phyloP scores from a whole-genome alignment of 2,888 invertebrate genomes.

The Rutpela maculata region DNA sequence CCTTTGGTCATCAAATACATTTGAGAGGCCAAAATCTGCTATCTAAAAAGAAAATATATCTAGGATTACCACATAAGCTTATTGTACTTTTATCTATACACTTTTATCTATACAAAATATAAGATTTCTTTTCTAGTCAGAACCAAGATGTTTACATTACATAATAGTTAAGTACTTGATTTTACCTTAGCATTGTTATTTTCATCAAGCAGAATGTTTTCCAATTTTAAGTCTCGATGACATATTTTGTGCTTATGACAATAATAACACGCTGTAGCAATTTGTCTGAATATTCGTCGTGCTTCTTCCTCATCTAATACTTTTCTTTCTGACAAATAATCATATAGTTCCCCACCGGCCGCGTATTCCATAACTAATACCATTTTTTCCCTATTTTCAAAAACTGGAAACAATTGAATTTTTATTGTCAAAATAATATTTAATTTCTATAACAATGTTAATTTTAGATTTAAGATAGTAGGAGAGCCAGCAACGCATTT shows the following conservation, averaged over 20 bases:
- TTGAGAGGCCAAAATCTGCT: constrained; percentile 98
- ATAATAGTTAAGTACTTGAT: too few relatives aligned
- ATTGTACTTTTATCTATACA: too few relatives aligned
- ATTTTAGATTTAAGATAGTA: too few relatives aligned
- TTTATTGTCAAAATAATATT: neutral
- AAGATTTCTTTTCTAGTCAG: too few relatives aligned
- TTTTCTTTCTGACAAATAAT: constrained; percentile 94
- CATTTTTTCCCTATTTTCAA: constrained; percentile 99
- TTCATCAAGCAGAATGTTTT: constrained; percentile 95
- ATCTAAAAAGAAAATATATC: constrained; percentile 79
- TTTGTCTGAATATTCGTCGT: constrained; percentile 95
- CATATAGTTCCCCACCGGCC: constrained; percentile 98
- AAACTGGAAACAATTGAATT: constrained; percentile 80
- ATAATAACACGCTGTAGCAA: constrained; percentile 97
- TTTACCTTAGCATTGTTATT: constrained; percentile 94
- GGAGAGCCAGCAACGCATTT: too few relatives aligned
- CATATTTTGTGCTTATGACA: constrained; percentile 99
- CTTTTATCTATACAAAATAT: too few relatives aligned
- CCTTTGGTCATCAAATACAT: constrained; percentile 93
- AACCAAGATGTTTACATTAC: too few relatives aligned
- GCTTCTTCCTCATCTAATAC: constrained; percentile 95
- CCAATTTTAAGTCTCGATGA: constrained; percentile 95
- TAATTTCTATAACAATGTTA: neutral
- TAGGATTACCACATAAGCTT: neutral
- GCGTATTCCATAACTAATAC: constrained; percentile 99